Evolutionary conservation across 2,113 vertebrate species (phyloP).

Genomic region (Notarius lentiginosus): DNA sequence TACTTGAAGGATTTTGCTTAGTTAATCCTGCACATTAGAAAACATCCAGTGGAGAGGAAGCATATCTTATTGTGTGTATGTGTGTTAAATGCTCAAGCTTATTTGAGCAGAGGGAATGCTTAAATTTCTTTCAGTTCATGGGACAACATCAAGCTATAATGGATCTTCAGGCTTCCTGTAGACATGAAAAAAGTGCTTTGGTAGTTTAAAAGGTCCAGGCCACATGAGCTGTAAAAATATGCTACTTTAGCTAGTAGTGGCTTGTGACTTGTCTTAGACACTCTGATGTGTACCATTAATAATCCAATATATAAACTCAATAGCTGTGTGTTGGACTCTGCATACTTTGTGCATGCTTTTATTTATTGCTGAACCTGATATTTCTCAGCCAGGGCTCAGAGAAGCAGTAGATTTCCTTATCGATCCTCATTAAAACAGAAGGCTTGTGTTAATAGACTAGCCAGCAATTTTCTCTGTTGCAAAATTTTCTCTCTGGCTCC

Average conservation of each 20-base stretch:
- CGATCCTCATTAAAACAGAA: conserved; percentile 29
- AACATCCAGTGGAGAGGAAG: background rate
- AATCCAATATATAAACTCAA: background rate
- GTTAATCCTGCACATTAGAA: conserved; percentile 25
- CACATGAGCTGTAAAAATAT: conserved; percentile 24
- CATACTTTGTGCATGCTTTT: background rate
- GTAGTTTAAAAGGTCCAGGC: conserved; percentile 37
- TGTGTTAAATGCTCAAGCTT: background rate
- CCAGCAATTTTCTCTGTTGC: background rate
- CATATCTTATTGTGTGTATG: background rate
- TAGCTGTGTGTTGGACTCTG: background rate
- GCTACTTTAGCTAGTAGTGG: background rate
- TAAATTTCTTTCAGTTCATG: conserved; percentile 38
- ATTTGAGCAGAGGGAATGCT: conserved; percentile 9
- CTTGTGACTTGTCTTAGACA: conserved; percentile 33
- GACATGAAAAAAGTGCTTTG: conserved; percentile 32
- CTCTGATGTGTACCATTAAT: background rate
- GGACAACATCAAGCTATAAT: conserved; percentile 28
- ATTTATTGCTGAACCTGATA: conserved; percentile 3
- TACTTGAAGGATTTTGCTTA: background rate
- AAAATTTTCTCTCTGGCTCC: background rate
- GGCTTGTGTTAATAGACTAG: conserved; percentile 17
- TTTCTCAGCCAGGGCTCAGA: background rate
- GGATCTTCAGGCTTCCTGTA: conserved; percentile 40
- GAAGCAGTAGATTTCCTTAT: conserved; percentile 18